Percentiles rank a stretch among this genome's conserved stretches.
Conservation (phyloP, 2,797 vertebrate species). For the Myotis planiceps region DNA sequence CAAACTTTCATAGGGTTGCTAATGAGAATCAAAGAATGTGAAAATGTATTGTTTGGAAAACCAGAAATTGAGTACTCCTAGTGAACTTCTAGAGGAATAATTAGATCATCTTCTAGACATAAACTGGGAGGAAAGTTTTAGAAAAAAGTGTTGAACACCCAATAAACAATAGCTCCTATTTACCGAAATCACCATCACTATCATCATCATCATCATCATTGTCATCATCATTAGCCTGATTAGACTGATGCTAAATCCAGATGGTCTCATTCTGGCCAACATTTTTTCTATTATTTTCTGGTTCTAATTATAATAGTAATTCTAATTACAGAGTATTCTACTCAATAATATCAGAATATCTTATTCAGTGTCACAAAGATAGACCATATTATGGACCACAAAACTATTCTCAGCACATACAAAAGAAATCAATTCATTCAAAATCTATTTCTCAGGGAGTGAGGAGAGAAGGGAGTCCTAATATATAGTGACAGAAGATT, state of each 20-base stretch:
- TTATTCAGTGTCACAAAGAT: neutral
- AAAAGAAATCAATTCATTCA: neutral
- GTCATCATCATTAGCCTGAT: neutral
- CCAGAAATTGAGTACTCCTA: neutral
- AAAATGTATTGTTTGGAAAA: slow-evolving; percentile 27
- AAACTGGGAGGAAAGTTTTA: neutral
- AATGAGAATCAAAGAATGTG: slow-evolving; percentile 28
- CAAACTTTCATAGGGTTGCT: neutral
- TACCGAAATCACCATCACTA: neutral
- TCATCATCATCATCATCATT: neutral
- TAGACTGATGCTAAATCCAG: neutral
- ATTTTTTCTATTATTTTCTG: neutral
- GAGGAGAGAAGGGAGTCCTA: too few relatives aligned
- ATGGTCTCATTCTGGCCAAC: neutral
- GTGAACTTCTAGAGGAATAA: neutral
- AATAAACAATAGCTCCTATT: neutral
- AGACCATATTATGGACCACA: neutral
- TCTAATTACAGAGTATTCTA: neutral
- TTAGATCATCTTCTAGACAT: neutral
- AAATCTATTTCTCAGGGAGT: neutral
- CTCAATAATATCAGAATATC: neutral
- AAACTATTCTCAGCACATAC: neutral
- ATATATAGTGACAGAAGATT: too few relatives aligned
- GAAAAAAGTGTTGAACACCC: neutral
- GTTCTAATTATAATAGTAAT: neutral